Conservation (phyloP, 2,113 vertebrate genomes). For the Limanda limanda region DNA sequence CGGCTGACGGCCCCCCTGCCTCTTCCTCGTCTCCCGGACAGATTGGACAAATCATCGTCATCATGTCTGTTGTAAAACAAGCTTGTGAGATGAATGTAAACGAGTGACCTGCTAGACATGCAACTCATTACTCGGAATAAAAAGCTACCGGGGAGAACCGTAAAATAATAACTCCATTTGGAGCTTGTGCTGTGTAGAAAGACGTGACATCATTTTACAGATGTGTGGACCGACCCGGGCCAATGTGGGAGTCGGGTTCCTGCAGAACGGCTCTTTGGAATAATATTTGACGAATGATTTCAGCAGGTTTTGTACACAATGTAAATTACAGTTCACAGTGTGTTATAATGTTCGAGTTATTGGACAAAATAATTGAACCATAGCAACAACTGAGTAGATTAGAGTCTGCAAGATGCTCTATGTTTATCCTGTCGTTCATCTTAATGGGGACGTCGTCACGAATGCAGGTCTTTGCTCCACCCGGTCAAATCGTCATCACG, state of each 20-base stretch:
- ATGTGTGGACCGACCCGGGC: background rate
- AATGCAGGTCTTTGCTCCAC: too few species aligned
- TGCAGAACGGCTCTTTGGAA: background rate
- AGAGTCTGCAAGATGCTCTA: too few species aligned
- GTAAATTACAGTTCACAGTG: too few species aligned
- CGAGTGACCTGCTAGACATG: background rate
- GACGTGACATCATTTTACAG: background rate
- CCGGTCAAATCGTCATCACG: too few species aligned
- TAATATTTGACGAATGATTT: background rate
- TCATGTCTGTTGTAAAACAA: conserved; percentile 1
- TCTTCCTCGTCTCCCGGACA: background rate
- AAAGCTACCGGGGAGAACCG: background rate
- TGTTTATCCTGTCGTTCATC: too few species aligned
- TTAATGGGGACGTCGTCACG: too few species aligned
- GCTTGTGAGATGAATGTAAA: background rate
- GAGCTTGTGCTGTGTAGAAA: background rate
- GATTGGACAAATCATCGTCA: background rate
- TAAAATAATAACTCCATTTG: background rate
- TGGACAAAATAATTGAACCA: too few species aligned
- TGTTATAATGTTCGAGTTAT: too few species aligned
- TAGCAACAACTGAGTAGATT: too few species aligned
- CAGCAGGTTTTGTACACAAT: too few species aligned
- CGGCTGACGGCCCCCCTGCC: background rate
- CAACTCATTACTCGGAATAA: background rate
- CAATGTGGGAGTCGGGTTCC: background rate